Percentiles rank a stretch among this genome's conserved stretches.
phyloP scores from a whole-genome alignment of 2,888 invertebrate species.

The Napeogenes sylphis region DNA sequence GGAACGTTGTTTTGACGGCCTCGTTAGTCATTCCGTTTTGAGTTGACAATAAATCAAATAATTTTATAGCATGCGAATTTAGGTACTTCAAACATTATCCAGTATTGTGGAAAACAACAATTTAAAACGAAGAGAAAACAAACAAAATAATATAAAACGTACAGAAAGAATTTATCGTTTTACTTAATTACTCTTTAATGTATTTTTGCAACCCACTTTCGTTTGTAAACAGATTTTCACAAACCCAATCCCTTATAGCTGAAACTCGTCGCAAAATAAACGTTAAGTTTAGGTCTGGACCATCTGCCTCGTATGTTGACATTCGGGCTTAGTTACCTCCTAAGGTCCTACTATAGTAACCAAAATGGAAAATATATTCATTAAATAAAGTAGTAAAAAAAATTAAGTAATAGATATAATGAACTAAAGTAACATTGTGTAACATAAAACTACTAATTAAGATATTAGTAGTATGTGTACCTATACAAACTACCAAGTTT shows the following conservation, averaged over 20 bases:
- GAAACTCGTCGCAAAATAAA: slow-evolving; percentile 30
- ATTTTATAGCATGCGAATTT: slow-evolving; percentile 1
- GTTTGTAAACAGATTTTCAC: slow-evolving; percentile 7
- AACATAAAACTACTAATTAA: no score
- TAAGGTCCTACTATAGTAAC: background rate
- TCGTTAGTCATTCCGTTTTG: slow-evolving; percentile 20
- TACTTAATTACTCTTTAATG: slow-evolving; percentile 2
- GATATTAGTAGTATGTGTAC: no score
- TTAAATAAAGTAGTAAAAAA: background rate
- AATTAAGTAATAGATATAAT: no score
- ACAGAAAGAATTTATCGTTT: background rate
- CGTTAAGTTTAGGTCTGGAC: slow-evolving; percentile 21
- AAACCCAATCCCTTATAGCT: slow-evolving; percentile 16
- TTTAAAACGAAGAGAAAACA: background rate
- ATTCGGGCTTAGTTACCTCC: slow-evolving; percentile 20
- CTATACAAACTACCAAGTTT: no score
- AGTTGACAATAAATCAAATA: slow-evolving; percentile 17
- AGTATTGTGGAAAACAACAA: background rate
- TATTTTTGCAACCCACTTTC: slow-evolving; percentile 5
- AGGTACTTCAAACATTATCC: background rate
- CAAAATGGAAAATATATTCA: background rate
- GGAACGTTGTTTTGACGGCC: slow-evolving; percentile 23
- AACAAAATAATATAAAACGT: background rate
- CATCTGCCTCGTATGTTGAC: slow-evolving; percentile 31
- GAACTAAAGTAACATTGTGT: no score